Base-by-base conservation (phyloP, 1,140 invertebrate genomes). In the Drosophila jambulina region DNA sequence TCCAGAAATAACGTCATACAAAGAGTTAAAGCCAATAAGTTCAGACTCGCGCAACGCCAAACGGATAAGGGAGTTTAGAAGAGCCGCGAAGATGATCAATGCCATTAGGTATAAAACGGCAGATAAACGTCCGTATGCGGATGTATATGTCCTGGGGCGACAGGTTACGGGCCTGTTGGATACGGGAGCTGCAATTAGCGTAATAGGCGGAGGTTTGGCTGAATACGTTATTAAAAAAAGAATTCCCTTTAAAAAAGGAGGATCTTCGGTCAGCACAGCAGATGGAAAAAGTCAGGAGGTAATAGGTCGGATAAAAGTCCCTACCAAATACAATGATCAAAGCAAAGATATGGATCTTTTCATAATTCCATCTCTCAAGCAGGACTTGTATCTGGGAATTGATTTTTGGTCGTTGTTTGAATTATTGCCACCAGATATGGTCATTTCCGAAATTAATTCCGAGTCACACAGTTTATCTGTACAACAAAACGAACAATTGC, bases 101-200 rank as follows among this genome's bases (percentile, higher is more conserved):
- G 15, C 61, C 2, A 63, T 54, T 13, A 34, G 61, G 6, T 21
- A 19, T 12, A 53, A 27, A 40, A 9, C 9, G 5, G 21, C 6
- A 23, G 29, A 61, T 25, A 49, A 40, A 21, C 43, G 58, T 1
- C 58, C 58, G 8, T 61, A 61, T 49, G 58, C 21, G 9, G 43
- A 61, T 0, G 29, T 49, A 4, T 5, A 23, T 10, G 10, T 61
- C 17, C 48, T 49, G 10, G 29, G 21, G 13, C 27, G 58, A 7
- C 4, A 23, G 45, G 15, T 48, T 7, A 48, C 46, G 10, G 42
- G 43, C 1, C 45, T 49, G 10, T 34, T 61, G 29, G 27, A 49
- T 23, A 49, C 29, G 21, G 29, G 21, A 17, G 58, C 58, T 12
- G 21, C 58, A 13, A 25, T 61, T 6, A 61, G 43, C 10, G 29